Evolutionary conservation across 2,888 invertebrate genomes (phyloP).

Genomic region (Torymus tubicola): DNA sequence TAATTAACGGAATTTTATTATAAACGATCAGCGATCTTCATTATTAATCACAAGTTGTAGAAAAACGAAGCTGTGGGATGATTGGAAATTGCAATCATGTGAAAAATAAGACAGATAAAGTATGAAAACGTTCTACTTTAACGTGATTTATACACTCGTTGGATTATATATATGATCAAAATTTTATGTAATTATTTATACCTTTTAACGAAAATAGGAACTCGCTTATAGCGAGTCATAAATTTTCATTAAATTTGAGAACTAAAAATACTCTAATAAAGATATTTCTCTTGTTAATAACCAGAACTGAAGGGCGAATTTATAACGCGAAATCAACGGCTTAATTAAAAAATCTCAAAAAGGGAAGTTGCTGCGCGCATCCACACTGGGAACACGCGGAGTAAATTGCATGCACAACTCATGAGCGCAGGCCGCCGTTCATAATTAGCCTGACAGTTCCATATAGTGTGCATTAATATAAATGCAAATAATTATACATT

Average conservation of each 20-base stretch:
- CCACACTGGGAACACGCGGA: constrained; percentile 14
- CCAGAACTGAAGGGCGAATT: constrained; percentile 3
- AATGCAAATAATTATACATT: constrained; percentile 3
- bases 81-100: too few species aligned
- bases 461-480: constrained; percentile 15
- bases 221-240: constrained; percentile 4
- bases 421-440: constrained; percentile 5
- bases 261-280: constrained; percentile 27
- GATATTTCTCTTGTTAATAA: constrained; percentile 36
- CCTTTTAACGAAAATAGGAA: too few species aligned
- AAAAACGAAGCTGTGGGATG: too few species aligned
- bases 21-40: too few species aligned
- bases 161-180: background rate
- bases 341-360: constrained; percentile 35
- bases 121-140: too few species aligned
- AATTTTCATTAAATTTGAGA: constrained; percentile 40
- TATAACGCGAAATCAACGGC: background rate
- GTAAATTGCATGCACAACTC: constrained; percentile 19
- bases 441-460: constrained; percentile 39
- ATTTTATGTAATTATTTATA: background rate
- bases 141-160: too few species aligned
- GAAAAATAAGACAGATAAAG: too few species aligned
- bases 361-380: background rate
- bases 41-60: too few species aligned
- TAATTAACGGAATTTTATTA: too few species aligned